phyloP scores from a whole-genome alignment of 2,888 invertebrate genomes.

The Eupeodes latifasciatus region DNA sequence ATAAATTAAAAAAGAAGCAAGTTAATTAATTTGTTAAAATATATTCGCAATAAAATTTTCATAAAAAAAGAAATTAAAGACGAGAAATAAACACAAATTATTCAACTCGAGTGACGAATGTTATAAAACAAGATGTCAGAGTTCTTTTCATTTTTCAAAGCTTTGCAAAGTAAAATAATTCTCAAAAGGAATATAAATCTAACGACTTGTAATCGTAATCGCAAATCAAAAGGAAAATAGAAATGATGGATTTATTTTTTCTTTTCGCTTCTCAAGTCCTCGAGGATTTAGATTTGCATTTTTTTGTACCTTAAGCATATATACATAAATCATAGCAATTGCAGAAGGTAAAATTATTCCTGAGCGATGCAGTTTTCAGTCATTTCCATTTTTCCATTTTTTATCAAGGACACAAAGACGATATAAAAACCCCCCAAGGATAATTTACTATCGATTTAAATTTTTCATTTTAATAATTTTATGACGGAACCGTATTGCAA shows the following conservation, averaged over 20 bases:
- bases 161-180: background rate
- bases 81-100: constrained; percentile 14
- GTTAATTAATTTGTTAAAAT: constrained; percentile 18
- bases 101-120: constrained; percentile 4
- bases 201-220: constrained; percentile 12
- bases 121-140: background rate
- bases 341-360: constrained; percentile 22
- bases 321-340: constrained; percentile 5
- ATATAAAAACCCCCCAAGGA: background rate
- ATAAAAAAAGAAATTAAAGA: constrained; percentile 5
- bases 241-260: background rate
- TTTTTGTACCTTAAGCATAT: background rate
- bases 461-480: constrained; percentile 18
- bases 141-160: background rate
- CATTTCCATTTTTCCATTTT: background rate
- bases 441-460: constrained; percentile 29
- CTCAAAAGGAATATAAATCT: constrained; percentile 1
- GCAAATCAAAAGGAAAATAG: constrained; percentile 3
- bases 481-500: background rate
- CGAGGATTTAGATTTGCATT: constrained; percentile 21
- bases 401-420: constrained; percentile 6
- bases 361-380: constrained; percentile 12
- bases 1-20: constrained; percentile 14
- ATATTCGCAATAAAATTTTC: constrained; percentile 8
- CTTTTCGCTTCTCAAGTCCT: constrained; percentile 1